A percentile compares a stretch with the other conserved stretches of the same genome.
phyloP scores from a whole-genome alignment of 1,140 invertebrate species.

The Mizuhopecten yessoensis region DNA sequence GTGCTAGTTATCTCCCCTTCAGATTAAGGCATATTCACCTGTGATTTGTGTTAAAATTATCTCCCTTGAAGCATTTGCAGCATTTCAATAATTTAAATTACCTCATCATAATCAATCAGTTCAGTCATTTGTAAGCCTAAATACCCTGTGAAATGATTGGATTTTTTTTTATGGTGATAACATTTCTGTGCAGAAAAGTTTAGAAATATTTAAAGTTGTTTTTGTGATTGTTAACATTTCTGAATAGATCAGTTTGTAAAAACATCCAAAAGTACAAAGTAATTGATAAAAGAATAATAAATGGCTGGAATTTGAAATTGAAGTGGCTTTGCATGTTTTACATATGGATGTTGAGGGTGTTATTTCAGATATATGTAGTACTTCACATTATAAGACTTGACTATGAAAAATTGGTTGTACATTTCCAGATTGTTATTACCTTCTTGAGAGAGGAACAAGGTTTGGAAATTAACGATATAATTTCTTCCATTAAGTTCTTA shows the following conservation, averaged over 20 bases:
- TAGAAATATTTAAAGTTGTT: too few species aligned
- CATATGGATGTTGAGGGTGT: not conserved
- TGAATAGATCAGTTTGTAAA: not conserved
- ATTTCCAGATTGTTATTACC: not conserved
- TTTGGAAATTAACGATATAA: not conserved
- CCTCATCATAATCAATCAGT: too few species aligned
- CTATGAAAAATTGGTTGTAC: not conserved
- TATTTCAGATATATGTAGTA: not conserved
- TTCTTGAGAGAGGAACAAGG: not conserved
- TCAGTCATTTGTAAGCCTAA: too few species aligned
- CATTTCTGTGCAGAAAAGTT: too few species aligned
- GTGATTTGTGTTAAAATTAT: too few species aligned
- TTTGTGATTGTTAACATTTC: not conserved
- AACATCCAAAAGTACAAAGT: not conserved
- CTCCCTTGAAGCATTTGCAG: too few species aligned
- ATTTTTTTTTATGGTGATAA: too few species aligned
- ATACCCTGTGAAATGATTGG: too few species aligned
- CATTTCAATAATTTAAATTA: too few species aligned
- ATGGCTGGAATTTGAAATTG: not conserved
- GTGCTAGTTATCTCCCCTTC: too few species aligned
- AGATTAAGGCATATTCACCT: too few species aligned
- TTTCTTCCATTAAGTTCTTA: not conserved
- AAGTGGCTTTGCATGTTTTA: not conserved
- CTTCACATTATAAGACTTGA: not conserved
- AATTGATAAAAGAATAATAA: not conserved